Evolutionary conservation across 2,888 invertebrate genomes (phyloP).

Genomic region (Orchestes rusci): DNA sequence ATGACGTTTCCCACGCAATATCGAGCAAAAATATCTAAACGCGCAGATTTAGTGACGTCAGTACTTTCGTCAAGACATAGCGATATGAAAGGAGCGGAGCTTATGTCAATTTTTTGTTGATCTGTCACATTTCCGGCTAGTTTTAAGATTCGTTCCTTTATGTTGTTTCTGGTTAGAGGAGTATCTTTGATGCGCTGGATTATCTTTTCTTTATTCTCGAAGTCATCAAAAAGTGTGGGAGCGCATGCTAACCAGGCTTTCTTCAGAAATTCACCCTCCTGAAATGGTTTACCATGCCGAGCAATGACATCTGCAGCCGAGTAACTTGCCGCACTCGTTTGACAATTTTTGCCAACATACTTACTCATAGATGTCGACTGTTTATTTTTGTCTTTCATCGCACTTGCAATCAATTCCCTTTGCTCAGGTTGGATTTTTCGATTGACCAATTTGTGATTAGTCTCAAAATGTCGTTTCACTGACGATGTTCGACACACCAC

Average conservation of each 20-base stretch:
- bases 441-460: slow-evolving; percentile 23
- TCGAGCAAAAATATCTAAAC: slow-evolving; percentile 26
- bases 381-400: slow-evolving; percentile 25
- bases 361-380: slow-evolving; percentile 27
- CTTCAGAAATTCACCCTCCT: slow-evolving; percentile 11
- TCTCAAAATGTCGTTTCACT: slow-evolving; percentile 28
- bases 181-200: slow-evolving; percentile 17
- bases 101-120: slow-evolving; percentile 10
- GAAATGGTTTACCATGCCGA: slow-evolving; percentile 25
- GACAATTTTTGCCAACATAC: slow-evolving; percentile 25
- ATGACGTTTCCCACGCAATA: slow-evolving; percentile 18
- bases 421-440: slow-evolving; percentile 24
- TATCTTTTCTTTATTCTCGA: slow-evolving; percentile 6
- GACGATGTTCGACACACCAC: slow-evolving; percentile 28
- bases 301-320: slow-evolving; percentile 23
- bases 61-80: slow-evolving; percentile 25
- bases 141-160: slow-evolving; percentile 27
- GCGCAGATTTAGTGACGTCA: slow-evolving; percentile 22
- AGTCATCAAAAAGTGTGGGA: slow-evolving; percentile 1
- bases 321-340: slow-evolving; percentile 25
- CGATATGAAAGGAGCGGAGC: slow-evolving; percentile 26
- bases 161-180: slow-evolving; percentile 25
- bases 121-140: slow-evolving; percentile 23
- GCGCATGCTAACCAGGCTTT: slow-evolving; percentile 17
- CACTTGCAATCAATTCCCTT: slow-evolving; percentile 27